Conservation (phyloP, 2,113 vertebrate species). For the Propithecus coquereli region DNA sequence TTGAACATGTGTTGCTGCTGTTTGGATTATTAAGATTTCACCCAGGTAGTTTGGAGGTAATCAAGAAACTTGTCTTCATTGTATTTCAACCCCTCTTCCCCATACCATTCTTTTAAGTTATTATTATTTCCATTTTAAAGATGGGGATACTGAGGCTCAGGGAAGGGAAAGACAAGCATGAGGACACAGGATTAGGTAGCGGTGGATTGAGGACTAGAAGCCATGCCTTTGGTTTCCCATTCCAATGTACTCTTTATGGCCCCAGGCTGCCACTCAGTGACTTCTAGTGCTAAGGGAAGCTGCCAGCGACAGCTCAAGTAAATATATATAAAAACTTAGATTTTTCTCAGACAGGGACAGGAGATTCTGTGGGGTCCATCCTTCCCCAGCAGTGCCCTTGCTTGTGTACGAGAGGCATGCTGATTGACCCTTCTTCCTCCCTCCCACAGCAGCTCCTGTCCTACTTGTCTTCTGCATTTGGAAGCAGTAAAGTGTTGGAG, state of each 20-base stretch:
- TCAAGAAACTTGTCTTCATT: background rate
- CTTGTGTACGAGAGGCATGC: background rate
- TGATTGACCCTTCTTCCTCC: background rate
- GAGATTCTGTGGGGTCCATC: background rate
- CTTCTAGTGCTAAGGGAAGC: background rate
- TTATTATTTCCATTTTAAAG: slow-evolving; percentile 8
- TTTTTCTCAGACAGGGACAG: background rate
- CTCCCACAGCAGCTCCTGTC: background rate
- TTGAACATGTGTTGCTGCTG: background rate
- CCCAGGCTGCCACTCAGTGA: background rate
- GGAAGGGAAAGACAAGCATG: background rate
- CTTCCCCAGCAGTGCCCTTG: background rate
- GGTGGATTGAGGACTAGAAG: background rate
- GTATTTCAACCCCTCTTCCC: background rate
- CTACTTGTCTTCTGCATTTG: background rate
- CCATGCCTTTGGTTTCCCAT: background rate
- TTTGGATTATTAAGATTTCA: slow-evolving; percentile 27
- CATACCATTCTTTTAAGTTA: background rate
- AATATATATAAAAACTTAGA: background rate
- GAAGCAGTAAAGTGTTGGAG: slow-evolving; percentile 15
- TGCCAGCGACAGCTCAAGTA: background rate
- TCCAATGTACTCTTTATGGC: background rate
- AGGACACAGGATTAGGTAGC: background rate
- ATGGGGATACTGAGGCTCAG: background rate
- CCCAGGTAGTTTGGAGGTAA: slow-evolving; percentile 16